Evolutionary conservation across 2,113 vertebrate species (phyloP).

Genomic region (Elanus axillaris): DNA sequence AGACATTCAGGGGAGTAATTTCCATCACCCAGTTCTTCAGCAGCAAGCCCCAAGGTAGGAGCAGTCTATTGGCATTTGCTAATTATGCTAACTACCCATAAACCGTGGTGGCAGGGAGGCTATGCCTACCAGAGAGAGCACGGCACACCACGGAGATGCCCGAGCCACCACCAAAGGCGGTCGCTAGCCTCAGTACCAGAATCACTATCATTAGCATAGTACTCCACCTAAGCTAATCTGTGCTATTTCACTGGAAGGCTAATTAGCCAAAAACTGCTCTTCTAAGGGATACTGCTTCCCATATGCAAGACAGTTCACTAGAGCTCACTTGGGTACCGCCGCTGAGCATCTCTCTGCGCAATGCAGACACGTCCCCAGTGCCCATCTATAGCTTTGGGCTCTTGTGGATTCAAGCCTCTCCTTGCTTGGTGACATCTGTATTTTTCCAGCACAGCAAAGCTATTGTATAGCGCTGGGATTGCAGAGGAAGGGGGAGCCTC

Average conservation of each 20-base stretch:
- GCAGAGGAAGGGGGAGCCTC: background rate
- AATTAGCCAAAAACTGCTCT: conserved; percentile 30
- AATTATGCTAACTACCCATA: conserved; percentile 40
- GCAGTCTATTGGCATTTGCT: background rate
- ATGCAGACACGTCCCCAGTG: accelerated
- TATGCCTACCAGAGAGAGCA: background rate
- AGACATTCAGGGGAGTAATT: background rate
- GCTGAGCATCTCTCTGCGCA: background rate
- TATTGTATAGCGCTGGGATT: accelerated
- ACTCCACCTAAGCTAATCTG: background rate
- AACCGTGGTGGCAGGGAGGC: background rate
- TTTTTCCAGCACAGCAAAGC: background rate
- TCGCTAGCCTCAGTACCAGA: background rate
- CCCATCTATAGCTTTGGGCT: background rate
- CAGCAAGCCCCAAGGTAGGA: conserved; percentile 36
- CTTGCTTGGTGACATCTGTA: background rate
- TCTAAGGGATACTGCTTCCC: background rate
- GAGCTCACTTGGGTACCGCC: background rate
- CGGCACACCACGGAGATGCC: background rate
- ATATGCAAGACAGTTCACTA: background rate
- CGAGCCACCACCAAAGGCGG: background rate
- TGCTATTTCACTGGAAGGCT: background rate
- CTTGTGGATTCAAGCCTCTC: background rate
- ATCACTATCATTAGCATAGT: background rate
- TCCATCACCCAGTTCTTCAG: conserved; percentile 1